Percentiles rank a stretch among this genome's conserved stretches.
Evolutionary conservation across 1,140 invertebrate genomes (phyloP).

Genomic region (Zaprionus vittiger): DNA sequence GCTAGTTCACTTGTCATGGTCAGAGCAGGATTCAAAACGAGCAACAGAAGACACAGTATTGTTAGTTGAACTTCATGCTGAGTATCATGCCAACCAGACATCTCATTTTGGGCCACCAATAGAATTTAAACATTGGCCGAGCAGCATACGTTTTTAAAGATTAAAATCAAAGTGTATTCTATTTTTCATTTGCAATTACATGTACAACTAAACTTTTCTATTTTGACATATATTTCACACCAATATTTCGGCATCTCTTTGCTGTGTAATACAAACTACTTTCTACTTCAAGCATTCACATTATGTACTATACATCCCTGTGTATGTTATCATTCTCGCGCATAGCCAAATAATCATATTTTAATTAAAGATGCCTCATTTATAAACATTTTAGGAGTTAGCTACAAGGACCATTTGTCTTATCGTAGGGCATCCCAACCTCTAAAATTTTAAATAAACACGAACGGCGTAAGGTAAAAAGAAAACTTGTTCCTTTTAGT

Average conservation of each 20-base stretch:
- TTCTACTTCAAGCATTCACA: too few species aligned
- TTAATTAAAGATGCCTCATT: too few species aligned
- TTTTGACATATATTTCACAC: constrained; percentile 15
- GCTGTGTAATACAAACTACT: too few species aligned
- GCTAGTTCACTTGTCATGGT: neutral
- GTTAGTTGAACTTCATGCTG: constrained; percentile 16
- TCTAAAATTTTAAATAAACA: too few species aligned
- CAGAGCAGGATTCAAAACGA: constrained; percentile 7
- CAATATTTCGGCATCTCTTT: neutral
- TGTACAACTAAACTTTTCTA: constrained; percentile 1
- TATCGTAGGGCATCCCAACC: too few species aligned
- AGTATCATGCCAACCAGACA: constrained; percentile 35
- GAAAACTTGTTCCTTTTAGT: too few species aligned
- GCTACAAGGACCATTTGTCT: too few species aligned
- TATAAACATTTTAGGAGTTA: too few species aligned
- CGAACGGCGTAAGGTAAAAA: too few species aligned
- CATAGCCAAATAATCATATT: too few species aligned
- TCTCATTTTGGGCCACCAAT: constrained; percentile 49
- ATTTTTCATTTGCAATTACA: neutral
- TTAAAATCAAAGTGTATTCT: neutral
- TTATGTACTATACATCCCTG: too few species aligned
- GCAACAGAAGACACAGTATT: constrained; percentile 30
- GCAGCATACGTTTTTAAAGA: constrained; percentile 10
- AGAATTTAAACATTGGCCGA: constrained; percentile 22
- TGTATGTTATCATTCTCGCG: too few species aligned